Percentiles rank a stretch among this genome's conserved stretches.
Evolutionary conservation across 2,113 vertebrate genomes (phyloP).

Genomic region (Synchiropus splendidus): DNA sequence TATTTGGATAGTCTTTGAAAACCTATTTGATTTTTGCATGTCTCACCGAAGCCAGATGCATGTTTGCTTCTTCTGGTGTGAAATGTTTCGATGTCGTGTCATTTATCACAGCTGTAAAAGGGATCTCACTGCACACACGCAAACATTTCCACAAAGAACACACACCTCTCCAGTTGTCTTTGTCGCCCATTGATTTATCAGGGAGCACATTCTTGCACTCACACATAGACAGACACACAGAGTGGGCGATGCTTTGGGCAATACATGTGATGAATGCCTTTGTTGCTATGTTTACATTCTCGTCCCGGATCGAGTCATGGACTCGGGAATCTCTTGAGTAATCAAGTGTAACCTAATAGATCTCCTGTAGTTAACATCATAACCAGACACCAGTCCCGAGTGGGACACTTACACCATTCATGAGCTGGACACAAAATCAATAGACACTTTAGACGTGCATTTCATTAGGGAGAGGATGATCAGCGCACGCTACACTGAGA

Average conservation of each 20-base stretch:
- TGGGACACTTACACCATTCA: slow-evolving; percentile 32
- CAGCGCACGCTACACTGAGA: slow-evolving; percentile 18
- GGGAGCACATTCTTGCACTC: slow-evolving; percentile 15
- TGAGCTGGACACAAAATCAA: slow-evolving; percentile 57
- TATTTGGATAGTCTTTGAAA: background rate
- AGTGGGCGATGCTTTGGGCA: slow-evolving; percentile 15
- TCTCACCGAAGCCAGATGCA: slow-evolving; percentile 23
- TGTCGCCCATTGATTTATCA: slow-evolving; percentile 30
- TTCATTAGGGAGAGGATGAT: slow-evolving; percentile 58
- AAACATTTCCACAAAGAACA: slow-evolving; percentile 4
- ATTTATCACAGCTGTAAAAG: slow-evolving; percentile 25
- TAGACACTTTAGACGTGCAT: slow-evolving; percentile 55
- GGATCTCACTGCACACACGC: background rate
- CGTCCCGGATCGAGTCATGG: slow-evolving; percentile 14
- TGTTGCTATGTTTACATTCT: slow-evolving; percentile 33
- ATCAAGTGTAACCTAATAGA: slow-evolving; percentile 13
- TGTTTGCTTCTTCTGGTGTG: slow-evolving; percentile 8
- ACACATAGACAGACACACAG: background rate
- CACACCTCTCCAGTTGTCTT: slow-evolving; percentile 1
- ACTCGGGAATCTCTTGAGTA: slow-evolving; percentile 36
- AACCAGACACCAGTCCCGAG: slow-evolving; percentile 9
- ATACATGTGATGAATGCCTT: slow-evolving; percentile 46
- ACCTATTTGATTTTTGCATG: slow-evolving; percentile 19
- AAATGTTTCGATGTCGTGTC: slow-evolving; percentile 28
- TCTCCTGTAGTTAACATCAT: slow-evolving; percentile 21